phyloP scores from a whole-genome alignment of 1,140 invertebrate genomes.

The Telenomus remus region DNA sequence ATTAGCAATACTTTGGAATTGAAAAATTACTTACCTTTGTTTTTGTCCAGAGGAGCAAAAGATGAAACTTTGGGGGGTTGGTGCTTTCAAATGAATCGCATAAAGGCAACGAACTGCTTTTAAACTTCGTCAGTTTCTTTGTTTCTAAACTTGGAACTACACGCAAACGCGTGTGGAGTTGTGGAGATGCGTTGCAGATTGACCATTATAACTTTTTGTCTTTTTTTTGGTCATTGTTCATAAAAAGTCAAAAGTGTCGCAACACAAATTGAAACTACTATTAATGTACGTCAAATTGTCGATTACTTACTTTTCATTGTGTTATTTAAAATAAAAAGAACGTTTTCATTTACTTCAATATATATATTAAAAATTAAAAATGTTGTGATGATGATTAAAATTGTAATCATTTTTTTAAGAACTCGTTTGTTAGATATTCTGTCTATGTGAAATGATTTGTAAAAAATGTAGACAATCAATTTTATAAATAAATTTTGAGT shows the following conservation, averaged over 20 bases:
- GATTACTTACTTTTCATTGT: too few relatives aligned
- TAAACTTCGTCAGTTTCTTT: constrained; percentile 63
- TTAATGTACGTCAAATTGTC: not conserved
- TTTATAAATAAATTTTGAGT: too few relatives aligned
- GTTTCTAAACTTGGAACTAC: constrained; percentile 63
- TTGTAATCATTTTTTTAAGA: too few relatives aligned
- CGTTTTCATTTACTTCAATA: too few relatives aligned
- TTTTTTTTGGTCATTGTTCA: constrained; percentile 24
- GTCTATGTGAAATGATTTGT: too few relatives aligned
- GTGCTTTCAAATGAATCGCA: constrained; percentile 60
- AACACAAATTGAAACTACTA: constrained; percentile 10
- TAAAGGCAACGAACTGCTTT: constrained; percentile 67
- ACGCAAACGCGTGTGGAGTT: constrained; percentile 31
- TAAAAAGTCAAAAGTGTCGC: constrained; percentile 17
- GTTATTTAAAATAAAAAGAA: too few relatives aligned
- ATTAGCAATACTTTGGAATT: not conserved
- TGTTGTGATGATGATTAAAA: too few relatives aligned
- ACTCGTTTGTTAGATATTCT: too few relatives aligned
- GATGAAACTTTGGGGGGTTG: constrained; percentile 22
- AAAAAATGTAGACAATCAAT: constrained; percentile 4
- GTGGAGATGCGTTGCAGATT: constrained; percentile 39
- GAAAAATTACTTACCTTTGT: constrained; percentile 9
- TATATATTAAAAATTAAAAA: too few relatives aligned
- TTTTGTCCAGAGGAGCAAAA: constrained; percentile 8
- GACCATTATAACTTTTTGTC: constrained; percentile 53